These are phyloP conservation scores for Diphyllodes magnificus DNA, from an alignment of 2,113 vertebrate genomes.

Conservation along the genomic window DNA sequence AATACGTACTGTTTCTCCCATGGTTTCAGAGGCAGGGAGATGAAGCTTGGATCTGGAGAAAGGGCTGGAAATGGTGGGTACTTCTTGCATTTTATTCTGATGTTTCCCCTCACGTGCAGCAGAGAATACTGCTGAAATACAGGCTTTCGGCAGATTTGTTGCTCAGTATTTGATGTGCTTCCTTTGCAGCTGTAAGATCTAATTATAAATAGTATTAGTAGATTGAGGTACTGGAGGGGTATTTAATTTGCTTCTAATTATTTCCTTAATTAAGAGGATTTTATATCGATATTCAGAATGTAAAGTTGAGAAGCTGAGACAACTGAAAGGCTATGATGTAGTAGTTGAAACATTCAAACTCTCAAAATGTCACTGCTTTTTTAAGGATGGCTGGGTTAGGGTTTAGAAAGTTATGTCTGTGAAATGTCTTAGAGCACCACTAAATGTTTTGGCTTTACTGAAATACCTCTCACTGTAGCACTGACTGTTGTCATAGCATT, in stretches of 20 bases:
- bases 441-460: not conserved
- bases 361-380: not conserved
- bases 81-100: not conserved
- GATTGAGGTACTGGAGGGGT: not conserved
- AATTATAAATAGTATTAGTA: not conserved
- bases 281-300: not conserved
- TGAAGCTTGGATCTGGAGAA: not conserved
- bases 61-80: not conserved
- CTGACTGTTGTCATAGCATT: not conserved
- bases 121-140: not conserved
- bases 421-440: not conserved
- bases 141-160: not conserved
- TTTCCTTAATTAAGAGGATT: not conserved
- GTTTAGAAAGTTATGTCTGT: not conserved
- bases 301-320: not conserved
- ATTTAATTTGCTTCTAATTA: not conserved
- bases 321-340: not conserved
- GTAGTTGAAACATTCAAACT: not conserved
- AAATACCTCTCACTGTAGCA: not conserved
- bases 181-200: not conserved
- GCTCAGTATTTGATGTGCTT: not conserved
- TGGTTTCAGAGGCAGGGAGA: not conserved
- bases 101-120: not conserved
- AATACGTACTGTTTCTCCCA: rapidly evolving
- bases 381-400: not conserved